These are phyloP conservation scores for Andrena cerasifolii DNA, from an alignment of 1,140 invertebrate genomes.

Conservation along the genomic window DNA sequence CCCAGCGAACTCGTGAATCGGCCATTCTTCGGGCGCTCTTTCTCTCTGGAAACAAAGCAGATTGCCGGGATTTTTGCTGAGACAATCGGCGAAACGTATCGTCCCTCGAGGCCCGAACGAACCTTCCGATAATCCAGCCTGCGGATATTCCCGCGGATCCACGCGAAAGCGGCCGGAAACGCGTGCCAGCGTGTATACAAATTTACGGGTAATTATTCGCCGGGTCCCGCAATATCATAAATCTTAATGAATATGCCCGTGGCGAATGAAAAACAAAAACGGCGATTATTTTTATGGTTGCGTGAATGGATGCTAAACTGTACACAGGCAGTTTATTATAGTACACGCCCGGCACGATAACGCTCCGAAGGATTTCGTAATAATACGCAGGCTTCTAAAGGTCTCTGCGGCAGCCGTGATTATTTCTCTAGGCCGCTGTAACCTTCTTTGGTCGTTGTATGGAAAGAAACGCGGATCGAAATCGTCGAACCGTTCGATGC, in stretches of 20 bases:
- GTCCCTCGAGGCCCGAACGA: not conserved
- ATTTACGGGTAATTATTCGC: constrained; percentile 69
- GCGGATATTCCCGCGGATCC: constrained; percentile 17
- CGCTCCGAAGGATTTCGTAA: constrained; percentile 12
- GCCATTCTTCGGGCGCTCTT: no score
- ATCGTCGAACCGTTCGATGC: not conserved
- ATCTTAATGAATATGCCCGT: constrained; percentile 65
- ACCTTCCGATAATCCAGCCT: constrained; percentile 15
- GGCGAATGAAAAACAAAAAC: constrained; percentile 49
- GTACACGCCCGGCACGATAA: constrained; percentile 17
- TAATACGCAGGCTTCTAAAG: constrained; percentile 18
- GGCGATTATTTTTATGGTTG: constrained; percentile 44
- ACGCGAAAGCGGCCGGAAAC: not conserved
- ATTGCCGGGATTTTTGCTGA: no score
- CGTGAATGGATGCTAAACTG: constrained; percentile 36
- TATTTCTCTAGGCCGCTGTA: not conserved
- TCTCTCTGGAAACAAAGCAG: no score
- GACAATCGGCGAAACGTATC: not conserved
- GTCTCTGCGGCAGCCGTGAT: constrained; percentile 29
- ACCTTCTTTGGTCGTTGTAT: not conserved
- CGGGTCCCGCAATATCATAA: constrained; percentile 68
- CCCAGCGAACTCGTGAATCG: no score
- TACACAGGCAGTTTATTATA: constrained; percentile 7
- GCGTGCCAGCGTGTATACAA: constrained; percentile 22
- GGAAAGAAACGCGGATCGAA: not conserved